Evolutionary conservation across 1,140 invertebrate species (phyloP).

Genomic region (Aphaenogaster ashmeadi): DNA sequence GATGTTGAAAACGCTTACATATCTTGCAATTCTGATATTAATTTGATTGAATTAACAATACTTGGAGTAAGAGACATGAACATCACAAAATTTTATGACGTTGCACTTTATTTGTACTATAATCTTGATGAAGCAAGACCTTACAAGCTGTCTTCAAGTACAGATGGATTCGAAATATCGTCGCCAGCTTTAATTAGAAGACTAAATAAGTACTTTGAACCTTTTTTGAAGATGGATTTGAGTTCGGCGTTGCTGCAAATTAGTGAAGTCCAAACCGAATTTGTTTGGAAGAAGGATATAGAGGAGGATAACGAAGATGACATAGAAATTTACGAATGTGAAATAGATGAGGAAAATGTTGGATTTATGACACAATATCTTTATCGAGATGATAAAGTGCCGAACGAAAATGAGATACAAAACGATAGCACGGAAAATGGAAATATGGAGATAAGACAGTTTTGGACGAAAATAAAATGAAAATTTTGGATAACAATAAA

Average conservation of each 20-base stretch:
- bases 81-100: not conserved
- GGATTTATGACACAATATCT: too few species aligned
- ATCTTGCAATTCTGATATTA: constrained; percentile 10
- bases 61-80: constrained; percentile 20
- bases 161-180: not conserved
- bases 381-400: too few species aligned
- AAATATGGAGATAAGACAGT: too few species aligned
- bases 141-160: constrained; percentile 19
- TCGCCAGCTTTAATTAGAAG: not conserved
- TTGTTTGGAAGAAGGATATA: constrained; percentile 5
- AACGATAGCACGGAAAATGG: too few species aligned
- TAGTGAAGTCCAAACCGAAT: not conserved
- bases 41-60: constrained; percentile 36
- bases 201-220: constrained; percentile 56
- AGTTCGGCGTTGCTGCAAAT: constrained; percentile 17
- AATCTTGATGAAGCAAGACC: constrained; percentile 44
- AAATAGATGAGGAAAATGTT: not conserved
- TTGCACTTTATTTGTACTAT: constrained; percentile 54
- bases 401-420: too few species aligned
- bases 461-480: too few species aligned
- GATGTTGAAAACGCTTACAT: not conserved
- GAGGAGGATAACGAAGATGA: not conserved
- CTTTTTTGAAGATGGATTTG: constrained; percentile 40
- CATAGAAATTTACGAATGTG: not conserved
- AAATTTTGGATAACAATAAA: too few species aligned